Conservation (phyloP, 2,888 invertebrate genomes). For the Eupithecia vulgata region DNA sequence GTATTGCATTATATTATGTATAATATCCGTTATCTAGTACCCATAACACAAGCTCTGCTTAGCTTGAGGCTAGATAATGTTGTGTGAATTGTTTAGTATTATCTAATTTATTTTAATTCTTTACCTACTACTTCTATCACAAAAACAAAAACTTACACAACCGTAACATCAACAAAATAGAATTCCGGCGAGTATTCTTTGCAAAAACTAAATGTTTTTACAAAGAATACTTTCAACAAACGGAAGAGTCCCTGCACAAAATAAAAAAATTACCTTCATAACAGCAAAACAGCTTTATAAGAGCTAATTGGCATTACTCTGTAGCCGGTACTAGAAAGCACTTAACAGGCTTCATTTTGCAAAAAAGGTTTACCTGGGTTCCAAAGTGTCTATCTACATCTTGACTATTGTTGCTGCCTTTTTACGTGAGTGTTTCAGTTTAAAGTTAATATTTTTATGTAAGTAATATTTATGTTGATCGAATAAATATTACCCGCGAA, state of each 20-base stretch:
- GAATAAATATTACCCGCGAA: no score
- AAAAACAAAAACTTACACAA: background rate
- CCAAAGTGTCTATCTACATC: background rate
- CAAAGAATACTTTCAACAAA: background rate
- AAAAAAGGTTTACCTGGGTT: conserved; percentile 40
- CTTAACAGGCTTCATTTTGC: conserved; percentile 38
- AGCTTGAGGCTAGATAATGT: no score
- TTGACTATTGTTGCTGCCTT: background rate
- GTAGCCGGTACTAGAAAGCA: conserved; percentile 29
- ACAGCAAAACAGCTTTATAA: conserved; percentile 43
- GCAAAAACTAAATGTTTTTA: background rate
- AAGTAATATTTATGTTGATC: background rate
- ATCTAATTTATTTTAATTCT: background rate
- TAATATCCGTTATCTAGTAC: no score
- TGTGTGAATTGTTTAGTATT: no score
- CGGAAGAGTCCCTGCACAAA: background rate
- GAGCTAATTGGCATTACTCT: conserved; percentile 44
- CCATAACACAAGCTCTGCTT: no score
- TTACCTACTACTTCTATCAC: background rate
- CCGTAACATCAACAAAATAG: background rate
- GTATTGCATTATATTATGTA: no score
- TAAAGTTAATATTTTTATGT: background rate
- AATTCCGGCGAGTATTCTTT: background rate
- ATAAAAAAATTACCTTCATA: conserved; percentile 26
- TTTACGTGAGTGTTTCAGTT: background rate